Conservation (phyloP, 2,797 vertebrate species). For the Lates japonicus region DNA sequence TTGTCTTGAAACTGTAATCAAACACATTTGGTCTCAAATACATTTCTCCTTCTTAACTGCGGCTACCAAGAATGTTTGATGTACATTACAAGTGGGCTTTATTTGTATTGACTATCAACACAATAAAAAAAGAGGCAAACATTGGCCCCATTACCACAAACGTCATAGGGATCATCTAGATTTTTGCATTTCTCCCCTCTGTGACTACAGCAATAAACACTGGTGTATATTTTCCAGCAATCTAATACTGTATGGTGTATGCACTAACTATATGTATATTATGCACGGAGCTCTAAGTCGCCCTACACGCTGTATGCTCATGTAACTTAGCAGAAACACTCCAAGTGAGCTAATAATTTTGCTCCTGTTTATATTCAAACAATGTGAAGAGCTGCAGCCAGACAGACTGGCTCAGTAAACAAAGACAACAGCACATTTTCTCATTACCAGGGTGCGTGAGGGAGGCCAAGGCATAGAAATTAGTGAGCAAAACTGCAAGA, state of each 20-base stretch:
- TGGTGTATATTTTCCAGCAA: constrained; percentile 33
- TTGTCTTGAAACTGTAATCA: constrained; percentile 37
- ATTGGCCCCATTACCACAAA: constrained; percentile 39
- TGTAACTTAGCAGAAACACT: constrained; percentile 73
- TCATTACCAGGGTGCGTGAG: constrained; percentile 82
- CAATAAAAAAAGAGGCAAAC: constrained; percentile 39
- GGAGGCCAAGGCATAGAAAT: constrained; percentile 82
- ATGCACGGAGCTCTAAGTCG: constrained; percentile 35
- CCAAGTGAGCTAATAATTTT: constrained; percentile 78
- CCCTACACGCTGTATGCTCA: constrained; percentile 51
- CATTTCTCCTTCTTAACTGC: constrained; percentile 24
- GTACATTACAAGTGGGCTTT: constrained; percentile 35
- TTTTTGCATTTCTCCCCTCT: constrained; percentile 31
- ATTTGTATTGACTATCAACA: constrained; percentile 56
- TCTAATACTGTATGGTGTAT: constrained; percentile 17
- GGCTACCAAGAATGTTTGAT: constrained; percentile 30
- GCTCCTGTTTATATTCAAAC: constrained; percentile 83
- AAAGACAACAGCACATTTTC: constrained; percentile 84
- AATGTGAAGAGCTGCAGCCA: constrained; percentile 81
- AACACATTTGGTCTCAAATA: constrained; percentile 36
- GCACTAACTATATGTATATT: constrained; percentile 35
- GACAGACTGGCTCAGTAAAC: constrained; percentile 81
- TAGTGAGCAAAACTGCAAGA: constrained; percentile 83
- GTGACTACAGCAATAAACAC: constrained; percentile 40
- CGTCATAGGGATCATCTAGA: constrained; percentile 21